Conservation (phyloP, 1,140 invertebrate species). For the Ephestia elutella region DNA sequence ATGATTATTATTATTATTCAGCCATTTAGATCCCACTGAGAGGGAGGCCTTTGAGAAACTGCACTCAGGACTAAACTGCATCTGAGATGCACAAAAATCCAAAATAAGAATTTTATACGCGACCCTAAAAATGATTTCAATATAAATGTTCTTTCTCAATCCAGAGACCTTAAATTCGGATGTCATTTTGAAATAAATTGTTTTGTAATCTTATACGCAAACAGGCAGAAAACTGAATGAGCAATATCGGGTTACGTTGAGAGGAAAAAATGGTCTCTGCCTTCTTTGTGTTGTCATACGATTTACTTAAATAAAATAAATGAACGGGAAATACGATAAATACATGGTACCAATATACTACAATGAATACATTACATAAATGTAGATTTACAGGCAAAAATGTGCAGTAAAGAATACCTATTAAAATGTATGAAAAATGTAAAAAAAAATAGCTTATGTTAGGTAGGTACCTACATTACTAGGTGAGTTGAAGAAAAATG, state of each 20-base stretch:
- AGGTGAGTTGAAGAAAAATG: too few relatives aligned
- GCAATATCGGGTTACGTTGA: constrained; percentile 61
- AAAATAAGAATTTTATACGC: background rate
- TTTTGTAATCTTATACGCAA: constrained; percentile 71
- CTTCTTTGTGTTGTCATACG: constrained; percentile 54
- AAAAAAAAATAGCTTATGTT: too few relatives aligned
- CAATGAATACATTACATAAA: too few relatives aligned
- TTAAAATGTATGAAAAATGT: too few relatives aligned
- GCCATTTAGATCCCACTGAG: too few relatives aligned
- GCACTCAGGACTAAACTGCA: background rate
- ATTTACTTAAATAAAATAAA: constrained; percentile 10
- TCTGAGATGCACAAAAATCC: background rate
- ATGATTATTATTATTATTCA: too few relatives aligned
- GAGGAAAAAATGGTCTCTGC: constrained; percentile 46
- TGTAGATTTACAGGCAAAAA: too few relatives aligned
- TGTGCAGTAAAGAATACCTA: too few relatives aligned
- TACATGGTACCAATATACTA: background rate
- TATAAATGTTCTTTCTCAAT: constrained; percentile 6
- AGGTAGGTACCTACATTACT: too few relatives aligned
- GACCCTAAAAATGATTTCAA: background rate
- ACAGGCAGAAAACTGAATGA: constrained; percentile 70
- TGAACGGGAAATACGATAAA: background rate
- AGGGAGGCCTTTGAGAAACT: too few relatives aligned
- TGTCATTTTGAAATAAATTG: constrained; percentile 71
- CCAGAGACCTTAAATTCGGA: constrained; percentile 61